Percentiles rank a stretch among this genome's conserved stretches.
phyloP scores from a whole-genome alignment of 2,797 vertebrate species.

The Tarsius wallacei region DNA sequence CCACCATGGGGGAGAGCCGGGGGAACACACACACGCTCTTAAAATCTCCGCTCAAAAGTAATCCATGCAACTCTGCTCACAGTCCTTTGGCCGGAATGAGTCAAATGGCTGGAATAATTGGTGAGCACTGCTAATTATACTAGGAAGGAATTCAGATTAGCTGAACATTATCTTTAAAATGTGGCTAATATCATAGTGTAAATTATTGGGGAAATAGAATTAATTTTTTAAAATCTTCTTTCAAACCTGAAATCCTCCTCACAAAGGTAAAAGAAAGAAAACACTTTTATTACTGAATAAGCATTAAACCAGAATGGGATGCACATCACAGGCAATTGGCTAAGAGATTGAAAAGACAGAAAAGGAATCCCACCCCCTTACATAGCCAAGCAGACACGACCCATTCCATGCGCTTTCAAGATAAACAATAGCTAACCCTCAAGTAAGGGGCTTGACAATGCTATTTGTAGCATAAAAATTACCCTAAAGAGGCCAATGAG shows the following conservation, averaged over 20 bases:
- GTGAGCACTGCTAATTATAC: background rate
- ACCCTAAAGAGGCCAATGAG: no score
- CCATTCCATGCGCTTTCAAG: background rate
- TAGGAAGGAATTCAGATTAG: slow-evolving; percentile 14
- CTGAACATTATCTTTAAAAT: slow-evolving; percentile 2
- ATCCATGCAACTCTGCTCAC: background rate
- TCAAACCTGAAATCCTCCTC: background rate
- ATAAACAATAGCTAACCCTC: no score
- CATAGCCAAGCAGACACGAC: background rate
- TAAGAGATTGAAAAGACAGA: background rate
- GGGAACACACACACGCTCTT: background rate
- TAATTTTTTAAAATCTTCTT: background rate
- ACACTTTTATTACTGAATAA: background rate
- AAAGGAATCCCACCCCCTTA: background rate
- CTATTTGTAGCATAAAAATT: background rate
- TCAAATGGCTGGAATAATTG: background rate
- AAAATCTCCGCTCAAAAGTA: background rate
- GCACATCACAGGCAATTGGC: background rate
- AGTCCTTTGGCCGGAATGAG: background rate
- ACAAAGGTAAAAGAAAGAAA: background rate
- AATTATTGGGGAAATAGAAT: background rate
- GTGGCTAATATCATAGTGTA: background rate
- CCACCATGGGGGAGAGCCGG: background rate
- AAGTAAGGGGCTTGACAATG: background rate
- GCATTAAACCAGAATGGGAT: background rate